phyloP scores from a whole-genome alignment of 2,797 vertebrate species.

The Mus minutoides region DNA sequence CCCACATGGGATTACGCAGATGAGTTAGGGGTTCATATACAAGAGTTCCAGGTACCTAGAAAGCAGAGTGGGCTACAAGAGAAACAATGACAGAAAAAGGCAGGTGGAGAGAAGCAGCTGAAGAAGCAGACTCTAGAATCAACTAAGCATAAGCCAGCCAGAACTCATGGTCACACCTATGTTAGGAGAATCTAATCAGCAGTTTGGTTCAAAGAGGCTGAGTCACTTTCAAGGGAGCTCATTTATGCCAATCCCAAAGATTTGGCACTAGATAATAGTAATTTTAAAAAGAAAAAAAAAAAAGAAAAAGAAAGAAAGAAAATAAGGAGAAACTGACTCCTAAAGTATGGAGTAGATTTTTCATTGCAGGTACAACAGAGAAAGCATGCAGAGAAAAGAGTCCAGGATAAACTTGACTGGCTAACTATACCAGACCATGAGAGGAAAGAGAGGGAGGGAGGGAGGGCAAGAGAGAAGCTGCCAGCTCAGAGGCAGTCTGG shows the following conservation, averaged over 20 bases:
- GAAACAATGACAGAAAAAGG: too few species aligned
- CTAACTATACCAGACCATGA: not conserved
- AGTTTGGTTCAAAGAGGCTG: not conserved
- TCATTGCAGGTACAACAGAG: not conserved
- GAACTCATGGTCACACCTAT: not conserved
- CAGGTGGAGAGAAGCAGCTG: not conserved
- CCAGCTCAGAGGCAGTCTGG: too few species aligned
- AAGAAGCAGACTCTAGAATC: not conserved
- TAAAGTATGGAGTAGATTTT: not conserved
- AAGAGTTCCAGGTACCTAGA: not conserved
- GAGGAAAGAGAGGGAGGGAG: not conserved
- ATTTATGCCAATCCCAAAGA: not conserved
- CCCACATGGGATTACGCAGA: not conserved
- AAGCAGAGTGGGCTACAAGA: not conserved
- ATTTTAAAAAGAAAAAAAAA: too few species aligned
- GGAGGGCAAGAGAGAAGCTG: not conserved
- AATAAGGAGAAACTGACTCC: not conserved
- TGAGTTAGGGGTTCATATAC: not conserved
- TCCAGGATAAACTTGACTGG: not conserved
- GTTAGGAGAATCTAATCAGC: not conserved
- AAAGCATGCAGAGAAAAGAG: not conserved
- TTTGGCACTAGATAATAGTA: not conserved
- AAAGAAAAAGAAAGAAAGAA: not conserved
- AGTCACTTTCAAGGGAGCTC: not conserved
- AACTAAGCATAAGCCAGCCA: not conserved